A percentile compares a stretch with the other conserved stretches of the same genome.
phyloP scores from a whole-genome alignment of 1,140 invertebrate genomes.

The Ips typographus region DNA sequence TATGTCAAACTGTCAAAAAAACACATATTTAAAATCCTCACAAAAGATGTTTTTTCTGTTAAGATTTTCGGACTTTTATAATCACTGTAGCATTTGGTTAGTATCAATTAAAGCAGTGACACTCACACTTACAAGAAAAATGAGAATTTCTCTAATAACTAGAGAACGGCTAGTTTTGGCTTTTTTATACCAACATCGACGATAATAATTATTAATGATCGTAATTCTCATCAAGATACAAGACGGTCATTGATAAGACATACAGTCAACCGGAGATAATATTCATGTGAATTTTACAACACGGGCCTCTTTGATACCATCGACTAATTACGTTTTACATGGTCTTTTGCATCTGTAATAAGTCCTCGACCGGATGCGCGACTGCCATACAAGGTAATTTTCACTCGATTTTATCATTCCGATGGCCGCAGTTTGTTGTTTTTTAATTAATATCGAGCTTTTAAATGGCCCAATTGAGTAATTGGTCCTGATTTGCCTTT shows the following conservation, averaged over 20 bases:
- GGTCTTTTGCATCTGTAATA: constrained; percentile 33
- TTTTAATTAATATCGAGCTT: constrained; percentile 24
- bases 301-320: constrained; percentile 22
- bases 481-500: constrained; percentile 9
- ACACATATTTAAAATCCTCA: too few species aligned
- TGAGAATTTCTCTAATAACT: too few species aligned
- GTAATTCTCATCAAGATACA: not conserved
- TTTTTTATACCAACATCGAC: not conserved
- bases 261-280: constrained; percentile 17
- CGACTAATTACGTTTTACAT: constrained; percentile 34
- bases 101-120: too few species aligned
- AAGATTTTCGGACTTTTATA: too few species aligned
- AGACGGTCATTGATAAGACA: constrained; percentile 4
- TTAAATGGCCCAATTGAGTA: constrained; percentile 16
- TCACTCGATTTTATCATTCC: constrained; percentile 25
- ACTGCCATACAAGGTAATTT: constrained; percentile 35
- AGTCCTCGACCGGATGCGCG: constrained; percentile 26
- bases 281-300: constrained; percentile 27
- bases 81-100: too few species aligned
- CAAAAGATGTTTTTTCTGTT: too few species aligned
- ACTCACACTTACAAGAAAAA: too few species aligned
- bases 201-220: constrained; percentile 1
- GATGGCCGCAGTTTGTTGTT: constrained; percentile 21
- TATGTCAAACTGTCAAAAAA: too few species aligned
- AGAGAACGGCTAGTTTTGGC: too few species aligned